phyloP scores from a whole-genome alignment of 2,888 invertebrate species.

The Linnaemya tessellans region DNA sequence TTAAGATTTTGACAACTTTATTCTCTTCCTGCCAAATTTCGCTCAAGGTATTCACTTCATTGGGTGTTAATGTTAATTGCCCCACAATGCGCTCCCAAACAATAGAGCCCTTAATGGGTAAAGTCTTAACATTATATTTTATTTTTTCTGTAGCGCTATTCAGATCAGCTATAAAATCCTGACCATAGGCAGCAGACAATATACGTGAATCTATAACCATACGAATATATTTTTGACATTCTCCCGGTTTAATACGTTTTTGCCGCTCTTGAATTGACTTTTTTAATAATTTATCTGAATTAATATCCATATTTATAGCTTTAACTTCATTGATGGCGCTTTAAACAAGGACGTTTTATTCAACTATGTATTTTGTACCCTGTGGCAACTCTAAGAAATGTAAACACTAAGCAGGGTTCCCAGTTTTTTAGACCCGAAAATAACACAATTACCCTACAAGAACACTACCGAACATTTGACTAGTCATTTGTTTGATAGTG shows the following conservation, averaged over 20 bases:
- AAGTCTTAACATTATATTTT: conserved; percentile 76
- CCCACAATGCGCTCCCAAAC: conserved; percentile 81
- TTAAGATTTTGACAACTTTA: conserved; percentile 77
- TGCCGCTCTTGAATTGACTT: conserved; percentile 80
- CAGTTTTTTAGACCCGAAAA: too few relatives aligned
- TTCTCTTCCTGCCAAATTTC: conserved; percentile 78
- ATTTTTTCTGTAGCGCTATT: conserved; percentile 74
- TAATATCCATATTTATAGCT: conserved; percentile 73
- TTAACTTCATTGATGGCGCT: too few relatives aligned
- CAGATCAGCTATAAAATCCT: conserved; percentile 74
- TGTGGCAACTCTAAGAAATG: too few relatives aligned
- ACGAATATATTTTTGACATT: conserved; percentile 81
- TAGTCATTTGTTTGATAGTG: too few relatives aligned
- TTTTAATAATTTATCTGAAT: conserved; percentile 78
- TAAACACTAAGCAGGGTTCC: too few relatives aligned
- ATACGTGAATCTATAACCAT: conserved; percentile 78
- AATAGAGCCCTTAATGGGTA: conserved; percentile 76
- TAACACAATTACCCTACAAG: too few relatives aligned
- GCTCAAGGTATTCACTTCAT: conserved; percentile 53
- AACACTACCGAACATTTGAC: too few relatives aligned
- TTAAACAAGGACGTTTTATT: too few relatives aligned
- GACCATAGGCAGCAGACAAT: conserved; percentile 72
- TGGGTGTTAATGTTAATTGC: conserved; percentile 75
- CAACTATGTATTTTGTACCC: too few relatives aligned
- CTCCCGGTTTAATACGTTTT: conserved; percentile 80